Evolutionary conservation across 53 echinoderm and acorn worm genomes (phyloP), one percentile per base, ranked within the genome.

Genomic region (Antedon mediterranea): DNA sequence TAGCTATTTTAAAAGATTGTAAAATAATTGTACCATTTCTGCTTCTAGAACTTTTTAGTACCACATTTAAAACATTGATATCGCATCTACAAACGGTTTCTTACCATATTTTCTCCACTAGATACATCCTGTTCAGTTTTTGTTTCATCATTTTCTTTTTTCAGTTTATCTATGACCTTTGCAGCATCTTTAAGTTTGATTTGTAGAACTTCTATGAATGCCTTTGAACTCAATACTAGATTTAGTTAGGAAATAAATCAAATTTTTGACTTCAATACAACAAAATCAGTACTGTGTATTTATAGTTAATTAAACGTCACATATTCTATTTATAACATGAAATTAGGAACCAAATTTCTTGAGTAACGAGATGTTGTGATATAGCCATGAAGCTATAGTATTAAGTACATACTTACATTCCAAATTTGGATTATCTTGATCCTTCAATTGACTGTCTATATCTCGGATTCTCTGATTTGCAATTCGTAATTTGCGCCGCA

Each of bases 401-500:
- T 37, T 37, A 37, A 37, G 11, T 6, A 6, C 37, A 6, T 42
- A 77, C 72, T 31, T 43, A 81, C 86, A 72, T 34, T 90, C 91
- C 32, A 84, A 74, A 75, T 76, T 85, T 43, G 78, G 72, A 28
- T 78, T 76, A 30, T 72, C 84, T 42, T 81, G 84, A 30, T 75
- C 82, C 13, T 82, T 78, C 31, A 75, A 41, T 27, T 75, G 71
- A 44, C 75, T 34, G 73, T 97, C 85, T 31, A 77, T 71, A 74
- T 85, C 83, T 73, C 81, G 85, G 28, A 89, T 75, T 74, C 92
- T 92, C 37, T 92, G 92, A 76, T 92, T 97, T 74, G 86, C 85
- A 32, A 97, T 92, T 72, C 92, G 87, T 4, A 97, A 81, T 71
- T 82, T 85, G 30, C 92, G 37, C 14, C 97, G 76, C 3, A 97